Evolutionary conservation across 2,797 vertebrate genomes (phyloP), one percentile per base, ranked within the genome.

Genomic region (Anolis apletophallus): DNA sequence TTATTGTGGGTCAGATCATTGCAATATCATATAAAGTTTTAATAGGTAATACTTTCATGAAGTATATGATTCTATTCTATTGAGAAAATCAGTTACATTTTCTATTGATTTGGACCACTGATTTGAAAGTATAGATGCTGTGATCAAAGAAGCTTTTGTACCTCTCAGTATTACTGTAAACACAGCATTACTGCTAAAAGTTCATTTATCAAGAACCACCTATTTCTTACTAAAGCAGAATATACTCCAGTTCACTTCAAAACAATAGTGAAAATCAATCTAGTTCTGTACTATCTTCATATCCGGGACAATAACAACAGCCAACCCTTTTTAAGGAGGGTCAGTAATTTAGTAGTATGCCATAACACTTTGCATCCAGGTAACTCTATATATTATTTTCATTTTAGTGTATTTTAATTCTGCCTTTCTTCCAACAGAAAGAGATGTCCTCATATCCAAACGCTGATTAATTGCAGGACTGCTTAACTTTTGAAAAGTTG

Each of bases 1-100:
- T 71, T 79, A 79, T 77, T 57, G 61, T 36, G 32, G 40, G 26
- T 57, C 69, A 46, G 12, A 61, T 26, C 26, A 59, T 14, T 46
- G 68, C 26, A 75, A 67, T 69, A 21, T 19, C 46, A 71, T 54
- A 36, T 81, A 64, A 75, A 55, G 40, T 0, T 68, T 68, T 54
- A 84, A 32, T 81, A 69, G 50, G 17, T 71, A 34, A 54, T 29
- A 17, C 34, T 67, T 61, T 83, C 26, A 84, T 23, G 32, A 54
- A 84, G 34, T 76, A 75, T 50, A 11, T 81, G 75, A 17, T 23
- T 32, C 61, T 67, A 29, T 81, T 82, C 34, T 67, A 29, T 81
- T 82, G 26, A 76, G 61, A 36, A 68, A 55, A 2, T 76, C 29
- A 40, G 1, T 76, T 59, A 74, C 52, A 40, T n/a, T 52, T 6